Percentiles rank a stretch among this genome's conserved stretches.
Evolutionary conservation across 2,113 vertebrate species (phyloP).

Genomic region (Aldabrachelys gigantea): DNA sequence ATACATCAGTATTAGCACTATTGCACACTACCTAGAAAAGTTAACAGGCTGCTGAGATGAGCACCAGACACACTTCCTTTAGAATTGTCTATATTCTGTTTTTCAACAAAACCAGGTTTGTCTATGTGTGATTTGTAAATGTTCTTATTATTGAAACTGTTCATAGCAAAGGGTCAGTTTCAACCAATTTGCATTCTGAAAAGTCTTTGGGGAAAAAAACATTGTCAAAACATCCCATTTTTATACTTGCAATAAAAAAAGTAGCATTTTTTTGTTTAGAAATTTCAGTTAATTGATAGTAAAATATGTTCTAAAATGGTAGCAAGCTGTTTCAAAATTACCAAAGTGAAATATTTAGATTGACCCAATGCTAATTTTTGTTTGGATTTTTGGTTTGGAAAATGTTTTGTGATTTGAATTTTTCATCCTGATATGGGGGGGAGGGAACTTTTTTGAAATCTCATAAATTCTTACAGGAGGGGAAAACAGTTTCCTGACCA

Average conservation of each 20-base stretch:
- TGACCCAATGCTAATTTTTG: not conserved
- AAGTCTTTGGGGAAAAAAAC: not conserved
- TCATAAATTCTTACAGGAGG: not conserved
- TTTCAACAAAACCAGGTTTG: not conserved
- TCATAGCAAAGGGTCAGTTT: not conserved
- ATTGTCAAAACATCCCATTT: not conserved
- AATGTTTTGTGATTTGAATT: not conserved
- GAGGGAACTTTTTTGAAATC: not conserved
- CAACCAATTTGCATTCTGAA: not conserved
- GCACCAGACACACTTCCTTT: accelerated
- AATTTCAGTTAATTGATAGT: not conserved
- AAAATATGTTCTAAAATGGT: not conserved
- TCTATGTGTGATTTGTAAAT: not conserved
- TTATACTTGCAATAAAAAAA: not conserved
- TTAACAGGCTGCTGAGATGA: not conserved
- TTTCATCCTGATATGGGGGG: not conserved
- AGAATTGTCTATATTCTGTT: not conserved
- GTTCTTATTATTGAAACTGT: not conserved
- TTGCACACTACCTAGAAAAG: not conserved
- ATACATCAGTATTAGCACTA: not conserved
- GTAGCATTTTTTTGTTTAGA: not conserved
- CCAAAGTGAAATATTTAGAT: not conserved
- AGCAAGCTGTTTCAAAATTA: not conserved
- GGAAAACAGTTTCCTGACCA: not conserved
- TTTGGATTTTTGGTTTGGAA: not conserved